phyloP scores from a whole-genome alignment of 2,797 vertebrate genomes.

The Enteromius paludinosus region DNA sequence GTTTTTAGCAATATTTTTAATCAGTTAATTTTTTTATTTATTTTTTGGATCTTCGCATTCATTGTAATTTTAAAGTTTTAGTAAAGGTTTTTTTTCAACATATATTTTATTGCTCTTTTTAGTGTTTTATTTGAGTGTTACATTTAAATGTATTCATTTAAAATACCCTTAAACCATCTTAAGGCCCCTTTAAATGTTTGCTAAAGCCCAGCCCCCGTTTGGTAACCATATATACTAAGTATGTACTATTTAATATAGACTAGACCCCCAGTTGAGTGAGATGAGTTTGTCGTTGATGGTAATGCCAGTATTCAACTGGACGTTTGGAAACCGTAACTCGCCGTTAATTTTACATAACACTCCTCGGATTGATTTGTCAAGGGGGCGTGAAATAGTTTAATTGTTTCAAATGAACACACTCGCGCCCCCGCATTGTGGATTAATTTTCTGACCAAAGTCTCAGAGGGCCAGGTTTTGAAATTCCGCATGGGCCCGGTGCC shows the following conservation, averaged over 20 bases:
- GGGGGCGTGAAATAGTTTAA: constrained; percentile 65
- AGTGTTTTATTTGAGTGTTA: not conserved
- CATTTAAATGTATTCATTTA: not conserved
- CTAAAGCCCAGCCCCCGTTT: not conserved
- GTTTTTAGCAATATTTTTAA: too few species aligned
- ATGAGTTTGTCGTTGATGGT: not conserved
- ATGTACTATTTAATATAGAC: not conserved
- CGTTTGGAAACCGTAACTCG: not conserved
- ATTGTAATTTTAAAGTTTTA: too few species aligned
- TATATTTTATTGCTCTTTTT: not conserved
- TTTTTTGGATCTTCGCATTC: too few species aligned
- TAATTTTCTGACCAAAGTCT: constrained; percentile 72
- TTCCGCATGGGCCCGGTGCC: constrained; percentile 70
- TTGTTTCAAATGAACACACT: constrained; percentile 68
- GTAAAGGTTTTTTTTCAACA: not conserved
- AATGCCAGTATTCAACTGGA: not conserved
- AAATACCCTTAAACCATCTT: not conserved
- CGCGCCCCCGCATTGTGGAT: constrained; percentile 65
- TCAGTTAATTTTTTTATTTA: too few species aligned
- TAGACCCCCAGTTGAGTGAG: not conserved
- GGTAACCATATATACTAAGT: not conserved
- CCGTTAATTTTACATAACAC: not conserved
- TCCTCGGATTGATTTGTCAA: constrained; percentile 63
- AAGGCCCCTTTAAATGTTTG: not conserved
- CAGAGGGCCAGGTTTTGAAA: constrained; percentile 74